phyloP scores from a whole-genome alignment of 1,140 invertebrate genomes.

The Reticulitermes speratus region DNA sequence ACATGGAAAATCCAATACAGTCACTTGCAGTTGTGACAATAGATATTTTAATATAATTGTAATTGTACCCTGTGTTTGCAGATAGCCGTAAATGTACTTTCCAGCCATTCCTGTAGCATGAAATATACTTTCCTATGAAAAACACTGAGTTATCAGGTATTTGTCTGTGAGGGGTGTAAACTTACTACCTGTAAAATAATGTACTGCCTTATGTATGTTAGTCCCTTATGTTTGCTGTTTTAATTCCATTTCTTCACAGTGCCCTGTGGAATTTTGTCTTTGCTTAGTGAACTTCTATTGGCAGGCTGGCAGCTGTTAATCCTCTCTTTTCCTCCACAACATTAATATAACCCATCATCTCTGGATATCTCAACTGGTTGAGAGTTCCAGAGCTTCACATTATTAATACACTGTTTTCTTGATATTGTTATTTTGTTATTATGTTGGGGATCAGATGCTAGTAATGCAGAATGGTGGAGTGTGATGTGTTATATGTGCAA shows the following conservation, averaged over 20 bases:
- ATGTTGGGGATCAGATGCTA: neutral
- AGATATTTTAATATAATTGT: neutral
- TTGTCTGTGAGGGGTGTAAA: too few species aligned
- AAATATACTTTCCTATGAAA: too few species aligned
- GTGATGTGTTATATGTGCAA: too few species aligned
- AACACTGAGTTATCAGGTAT: too few species aligned
- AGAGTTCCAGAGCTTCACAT: constrained; percentile 31
- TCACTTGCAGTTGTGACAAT: neutral
- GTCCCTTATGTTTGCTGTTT: too few species aligned
- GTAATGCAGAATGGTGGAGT: neutral
- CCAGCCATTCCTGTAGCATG: too few species aligned
- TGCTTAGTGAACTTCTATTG: neutral
- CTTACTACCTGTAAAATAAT: too few species aligned
- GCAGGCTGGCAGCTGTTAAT: neutral
- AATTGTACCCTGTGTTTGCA: neutral
- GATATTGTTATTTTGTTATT: neutral
- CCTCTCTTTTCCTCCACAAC: constrained; percentile 3
- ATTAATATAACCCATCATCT: neutral
- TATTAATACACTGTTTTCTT: neutral
- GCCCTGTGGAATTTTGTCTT: neutral
- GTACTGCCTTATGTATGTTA: too few species aligned
- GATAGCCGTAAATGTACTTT: too few species aligned
- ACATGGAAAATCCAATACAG: neutral
- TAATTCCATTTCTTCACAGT: too few species aligned
- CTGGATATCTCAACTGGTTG: constrained; percentile 34